phyloP scores from a whole-genome alignment of 2,113 vertebrate genomes.

The Ceyx melanurus region DNA sequence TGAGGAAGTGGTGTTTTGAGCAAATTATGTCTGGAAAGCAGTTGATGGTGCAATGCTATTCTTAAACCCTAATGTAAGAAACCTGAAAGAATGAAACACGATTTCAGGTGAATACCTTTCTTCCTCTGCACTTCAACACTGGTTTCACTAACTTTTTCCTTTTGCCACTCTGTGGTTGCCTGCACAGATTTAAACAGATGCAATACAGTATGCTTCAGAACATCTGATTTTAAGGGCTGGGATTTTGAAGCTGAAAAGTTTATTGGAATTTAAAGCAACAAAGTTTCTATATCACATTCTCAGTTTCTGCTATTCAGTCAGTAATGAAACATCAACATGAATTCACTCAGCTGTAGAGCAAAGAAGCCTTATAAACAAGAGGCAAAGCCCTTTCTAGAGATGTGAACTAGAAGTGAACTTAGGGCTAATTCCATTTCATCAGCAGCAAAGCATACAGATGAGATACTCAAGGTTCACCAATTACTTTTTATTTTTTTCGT shows the following conservation, averaged over 20 bases:
- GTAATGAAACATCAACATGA: not conserved
- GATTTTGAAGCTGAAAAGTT: not conserved
- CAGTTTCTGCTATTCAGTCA: not conserved
- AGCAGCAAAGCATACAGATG: not conserved
- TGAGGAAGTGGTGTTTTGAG: not conserved
- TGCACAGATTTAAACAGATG: not conserved
- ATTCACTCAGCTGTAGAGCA: not conserved
- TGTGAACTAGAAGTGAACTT: not conserved
- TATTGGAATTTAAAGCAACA: slow-evolving; percentile 9
- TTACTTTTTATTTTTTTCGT: not conserved
- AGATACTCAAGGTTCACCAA: not conserved
- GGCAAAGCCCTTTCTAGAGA: not conserved
- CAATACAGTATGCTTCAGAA: not conserved
- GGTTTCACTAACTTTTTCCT: not conserved
- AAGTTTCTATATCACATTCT: not conserved
- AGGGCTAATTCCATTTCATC: not conserved
- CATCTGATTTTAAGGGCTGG: not conserved
- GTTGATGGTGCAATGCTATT: not conserved
- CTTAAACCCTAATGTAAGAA: not conserved
- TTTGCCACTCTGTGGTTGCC: not conserved
- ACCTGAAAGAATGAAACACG: not conserved
- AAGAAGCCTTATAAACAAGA: not conserved
- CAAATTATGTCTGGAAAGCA: not conserved
- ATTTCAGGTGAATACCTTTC: not conserved
- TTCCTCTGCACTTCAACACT: not conserved